phyloP scores from a whole-genome alignment of 2,797 vertebrate species.

The Macropodus opercularis region DNA sequence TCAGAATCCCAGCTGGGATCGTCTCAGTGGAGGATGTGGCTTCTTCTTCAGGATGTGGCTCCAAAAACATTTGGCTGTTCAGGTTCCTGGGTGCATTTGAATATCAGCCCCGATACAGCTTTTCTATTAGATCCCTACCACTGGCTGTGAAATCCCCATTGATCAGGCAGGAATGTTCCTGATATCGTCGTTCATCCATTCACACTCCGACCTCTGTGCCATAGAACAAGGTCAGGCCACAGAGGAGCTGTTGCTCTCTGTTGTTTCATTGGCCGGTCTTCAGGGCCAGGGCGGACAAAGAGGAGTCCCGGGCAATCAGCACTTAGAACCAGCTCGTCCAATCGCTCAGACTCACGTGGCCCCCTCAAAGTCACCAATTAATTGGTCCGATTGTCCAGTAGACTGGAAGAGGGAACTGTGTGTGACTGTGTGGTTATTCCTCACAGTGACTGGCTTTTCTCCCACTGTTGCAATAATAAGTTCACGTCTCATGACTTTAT shows the following conservation, averaged over 20 bases:
- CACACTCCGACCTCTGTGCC: conserved; percentile 81
- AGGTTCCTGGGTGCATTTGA: conserved; percentile 10
- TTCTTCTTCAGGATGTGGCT: neutral
- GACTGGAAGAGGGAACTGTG: conserved; percentile 75
- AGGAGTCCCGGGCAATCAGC: conserved; percentile 72
- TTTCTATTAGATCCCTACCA: too few species aligned
- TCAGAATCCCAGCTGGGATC: neutral
- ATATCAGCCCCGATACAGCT: neutral
- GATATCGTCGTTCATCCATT: conserved; percentile 84
- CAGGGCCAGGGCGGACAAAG: conserved; percentile 82
- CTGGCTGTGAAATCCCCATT: conserved; percentile 73
- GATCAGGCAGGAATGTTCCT: conserved; percentile 86
- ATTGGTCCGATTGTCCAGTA: conserved; percentile 83
- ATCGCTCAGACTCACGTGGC: conserved; percentile 67
- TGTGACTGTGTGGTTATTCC: conserved; percentile 36
- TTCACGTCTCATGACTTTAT: conserved; percentile 3
- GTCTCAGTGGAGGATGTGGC: conserved; percentile 3
- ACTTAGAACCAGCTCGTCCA: conserved; percentile 50
- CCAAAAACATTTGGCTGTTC: conserved; percentile 10
- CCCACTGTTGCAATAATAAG: conserved; percentile 5
- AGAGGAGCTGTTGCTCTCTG: conserved; percentile 81
- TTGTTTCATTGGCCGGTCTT: conserved; percentile 83
- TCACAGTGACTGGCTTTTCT: conserved; percentile 17
- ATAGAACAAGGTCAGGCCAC: conserved; percentile 90
- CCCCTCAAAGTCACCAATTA: conserved; percentile 80